Percentiles rank a stretch among this genome's conserved stretches.
These are phyloP conservation scores for Drosophila elegans DNA, from an alignment of 1,140 invertebrate species.

Conservation along the genomic window DNA sequence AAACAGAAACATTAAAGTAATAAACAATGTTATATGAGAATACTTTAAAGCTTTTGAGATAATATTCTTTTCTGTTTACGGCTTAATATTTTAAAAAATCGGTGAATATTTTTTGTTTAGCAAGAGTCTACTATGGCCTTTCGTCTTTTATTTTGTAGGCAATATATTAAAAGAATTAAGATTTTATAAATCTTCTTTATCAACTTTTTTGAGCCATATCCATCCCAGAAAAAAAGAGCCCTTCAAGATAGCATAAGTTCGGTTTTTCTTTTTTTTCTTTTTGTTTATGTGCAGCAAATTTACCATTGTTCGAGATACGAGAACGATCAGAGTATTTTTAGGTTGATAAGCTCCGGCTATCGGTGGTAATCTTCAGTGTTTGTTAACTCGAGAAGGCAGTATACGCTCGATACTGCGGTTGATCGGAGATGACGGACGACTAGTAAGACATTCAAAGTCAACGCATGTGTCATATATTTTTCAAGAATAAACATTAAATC, in stretches of 20 bases:
- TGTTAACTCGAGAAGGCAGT: conserved; percentile 13
- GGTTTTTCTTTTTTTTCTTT: no score
- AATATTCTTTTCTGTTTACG: background rate
- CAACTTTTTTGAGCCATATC: background rate
- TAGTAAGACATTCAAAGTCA: conserved; percentile 20
- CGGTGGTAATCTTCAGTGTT: conserved; percentile 1
- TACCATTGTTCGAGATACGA: conserved; percentile 19
- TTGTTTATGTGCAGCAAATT: conserved; percentile 14
- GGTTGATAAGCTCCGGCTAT: conserved; percentile 33
- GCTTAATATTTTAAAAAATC: no score
- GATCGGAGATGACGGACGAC: conserved; percentile 35
- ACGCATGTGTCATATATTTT: no score
- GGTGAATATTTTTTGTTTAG: no score
- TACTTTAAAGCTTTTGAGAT: no score
- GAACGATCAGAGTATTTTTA: conserved; percentile 10
- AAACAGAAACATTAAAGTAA: no score
- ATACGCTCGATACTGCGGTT: background rate
- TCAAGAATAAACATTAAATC: background rate
- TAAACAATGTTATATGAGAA: no score
- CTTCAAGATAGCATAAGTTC: background rate
- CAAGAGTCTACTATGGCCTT: no score
- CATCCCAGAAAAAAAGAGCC: no score
- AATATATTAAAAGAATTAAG: no score
- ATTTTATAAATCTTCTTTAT: background rate
- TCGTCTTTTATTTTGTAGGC: no score